Conservation (phyloP, 2,113 vertebrate species). For the Castor canadensis region DNA sequence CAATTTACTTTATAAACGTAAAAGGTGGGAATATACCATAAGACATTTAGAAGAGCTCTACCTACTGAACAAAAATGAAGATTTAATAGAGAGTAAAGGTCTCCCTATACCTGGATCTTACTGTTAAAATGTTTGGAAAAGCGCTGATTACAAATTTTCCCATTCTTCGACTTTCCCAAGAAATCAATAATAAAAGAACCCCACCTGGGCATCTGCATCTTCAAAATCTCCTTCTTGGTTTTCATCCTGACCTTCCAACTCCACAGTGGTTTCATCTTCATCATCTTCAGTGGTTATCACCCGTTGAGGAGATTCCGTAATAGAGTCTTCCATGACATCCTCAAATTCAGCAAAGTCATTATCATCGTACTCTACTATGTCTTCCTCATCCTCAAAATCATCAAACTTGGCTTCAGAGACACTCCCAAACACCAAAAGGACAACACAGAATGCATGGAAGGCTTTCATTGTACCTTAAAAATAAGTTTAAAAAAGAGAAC, state of each 20-base stretch:
- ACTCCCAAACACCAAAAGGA: slow-evolving; percentile 77
- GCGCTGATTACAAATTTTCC: not conserved
- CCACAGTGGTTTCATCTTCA: slow-evolving; percentile 95
- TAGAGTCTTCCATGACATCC: slow-evolving; percentile 90
- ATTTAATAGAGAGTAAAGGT: not conserved
- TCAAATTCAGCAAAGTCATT: slow-evolving; percentile 99
- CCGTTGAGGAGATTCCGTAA: slow-evolving; percentile 87
- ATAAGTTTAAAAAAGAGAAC: not conserved
- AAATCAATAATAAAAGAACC: not conserved
- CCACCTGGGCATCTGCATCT: slow-evolving; percentile 91
- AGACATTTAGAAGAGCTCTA: slow-evolving; percentile 8
- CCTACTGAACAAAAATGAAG: not conserved
- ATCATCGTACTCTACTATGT: slow-evolving; percentile 96
- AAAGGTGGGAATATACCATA: not conserved
- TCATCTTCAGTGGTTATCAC: slow-evolving; percentile 88
- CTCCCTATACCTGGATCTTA: not conserved
- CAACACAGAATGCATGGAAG: slow-evolving; percentile 69
- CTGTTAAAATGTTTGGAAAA: not conserved
- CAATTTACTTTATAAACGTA: not conserved
- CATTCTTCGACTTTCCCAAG: not conserved
- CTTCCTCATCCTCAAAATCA: slow-evolving; percentile 96
- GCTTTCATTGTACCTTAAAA: slow-evolving; percentile 82
- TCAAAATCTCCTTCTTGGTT: slow-evolving; percentile 94
- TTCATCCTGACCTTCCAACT: slow-evolving; percentile 93
- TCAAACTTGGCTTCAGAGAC: slow-evolving; percentile 89